Conservation (phyloP, 2,113 vertebrate genomes). For the Microtus ochrogaster region DNA sequence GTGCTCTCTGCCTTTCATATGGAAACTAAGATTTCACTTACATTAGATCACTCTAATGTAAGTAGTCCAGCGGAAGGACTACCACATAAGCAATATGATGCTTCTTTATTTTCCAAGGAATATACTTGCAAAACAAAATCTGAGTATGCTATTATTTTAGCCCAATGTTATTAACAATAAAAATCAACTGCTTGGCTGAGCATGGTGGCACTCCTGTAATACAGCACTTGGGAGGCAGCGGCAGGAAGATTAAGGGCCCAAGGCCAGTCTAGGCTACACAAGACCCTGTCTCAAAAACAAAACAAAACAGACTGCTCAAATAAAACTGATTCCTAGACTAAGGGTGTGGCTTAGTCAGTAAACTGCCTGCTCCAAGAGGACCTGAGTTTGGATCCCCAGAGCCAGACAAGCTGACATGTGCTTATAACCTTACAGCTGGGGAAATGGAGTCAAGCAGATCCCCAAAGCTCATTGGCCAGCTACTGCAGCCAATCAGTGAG, state of each 20-base stretch:
- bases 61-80: background rate
- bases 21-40: constrained; percentile 55
- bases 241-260: background rate
- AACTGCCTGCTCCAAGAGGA: background rate
- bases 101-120: constrained; percentile 46
- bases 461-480: too few relatives aligned
- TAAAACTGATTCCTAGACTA: background rate
- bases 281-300: background rate
- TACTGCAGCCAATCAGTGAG: background rate
- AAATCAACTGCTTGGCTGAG: constrained; percentile 30
- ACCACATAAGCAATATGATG: constrained; percentile 25
- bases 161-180: constrained; percentile 43
- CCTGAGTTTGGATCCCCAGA: background rate
- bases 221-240: background rate
- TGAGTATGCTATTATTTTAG: constrained; percentile 37
- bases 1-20: constrained; percentile 41
- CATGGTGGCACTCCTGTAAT: background rate
- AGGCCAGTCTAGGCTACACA: background rate
- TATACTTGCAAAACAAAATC: constrained; percentile 1
- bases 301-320: background rate
- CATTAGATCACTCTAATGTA: background rate
- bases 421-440: background rate
- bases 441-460: background rate
- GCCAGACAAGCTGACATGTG: background rate
- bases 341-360: background rate